Conservation (phyloP, 1,140 invertebrate genomes). For the Drosophila persimilis region DNA sequence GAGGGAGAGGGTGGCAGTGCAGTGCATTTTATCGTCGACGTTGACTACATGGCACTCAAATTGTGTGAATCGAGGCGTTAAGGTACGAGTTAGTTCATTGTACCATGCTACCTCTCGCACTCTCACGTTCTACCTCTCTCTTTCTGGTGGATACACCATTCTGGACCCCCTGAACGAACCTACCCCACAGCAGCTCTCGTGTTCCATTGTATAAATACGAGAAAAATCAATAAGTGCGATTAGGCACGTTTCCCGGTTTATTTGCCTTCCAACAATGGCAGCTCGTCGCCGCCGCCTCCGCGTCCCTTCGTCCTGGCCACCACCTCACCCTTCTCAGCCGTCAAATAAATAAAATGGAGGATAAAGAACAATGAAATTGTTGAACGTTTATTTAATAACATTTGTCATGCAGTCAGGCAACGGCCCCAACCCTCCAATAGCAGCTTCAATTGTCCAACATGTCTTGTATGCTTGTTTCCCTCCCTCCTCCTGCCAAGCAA, state of each 20-base stretch:
- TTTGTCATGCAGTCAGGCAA: constrained; percentile 26
- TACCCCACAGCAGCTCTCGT: constrained; percentile 6
- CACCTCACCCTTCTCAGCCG: constrained; percentile 1
- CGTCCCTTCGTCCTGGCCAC: constrained; percentile 1
- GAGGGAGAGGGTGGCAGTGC: constrained; percentile 9
- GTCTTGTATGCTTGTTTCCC: constrained; percentile 13
- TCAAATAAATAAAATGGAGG: constrained; percentile 18
- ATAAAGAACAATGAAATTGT: constrained; percentile 25
- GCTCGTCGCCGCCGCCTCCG: constrained; percentile 21
- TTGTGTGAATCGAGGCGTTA: constrained; percentile 81
- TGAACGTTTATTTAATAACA: constrained; percentile 55
- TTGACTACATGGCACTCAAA: constrained; percentile 76
- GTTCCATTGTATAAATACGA: constrained; percentile 71
- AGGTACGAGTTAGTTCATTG: constrained; percentile 81
- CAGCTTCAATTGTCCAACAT: constrained; percentile 15
- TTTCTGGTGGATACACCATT: no score
- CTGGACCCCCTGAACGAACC: no score
- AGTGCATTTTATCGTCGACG: constrained; percentile 73
- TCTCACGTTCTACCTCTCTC: constrained; percentile 1
- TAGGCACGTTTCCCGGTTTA: constrained; percentile 77
- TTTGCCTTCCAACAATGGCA: constrained; percentile 65
- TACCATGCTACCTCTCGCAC: constrained; percentile 51
- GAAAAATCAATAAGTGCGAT: constrained; percentile 79
- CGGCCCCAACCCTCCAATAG: no score
- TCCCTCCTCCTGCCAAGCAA: constrained; percentile 9